These are phyloP conservation scores for Adelges cooleyi DNA, from an alignment of 1,140 invertebrate species.

Conservation along the genomic window DNA sequence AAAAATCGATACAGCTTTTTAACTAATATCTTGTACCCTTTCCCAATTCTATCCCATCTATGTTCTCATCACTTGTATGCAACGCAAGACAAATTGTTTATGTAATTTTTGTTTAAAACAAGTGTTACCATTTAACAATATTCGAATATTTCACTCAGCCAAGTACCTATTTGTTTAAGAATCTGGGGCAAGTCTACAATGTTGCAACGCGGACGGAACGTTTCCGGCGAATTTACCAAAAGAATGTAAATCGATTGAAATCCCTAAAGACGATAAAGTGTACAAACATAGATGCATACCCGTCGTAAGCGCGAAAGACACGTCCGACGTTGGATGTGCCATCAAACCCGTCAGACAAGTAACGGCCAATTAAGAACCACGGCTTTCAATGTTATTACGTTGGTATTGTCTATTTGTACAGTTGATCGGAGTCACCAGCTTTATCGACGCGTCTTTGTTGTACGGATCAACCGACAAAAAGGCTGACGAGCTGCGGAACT, in stretches of 20 bases:
- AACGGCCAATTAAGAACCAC: neutral
- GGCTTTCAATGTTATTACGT: too few species aligned
- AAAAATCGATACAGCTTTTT: too few species aligned
- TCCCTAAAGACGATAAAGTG: neutral
- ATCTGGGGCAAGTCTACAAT: neutral
- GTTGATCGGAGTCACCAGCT: slow-evolving; percentile 13
- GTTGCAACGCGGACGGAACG: neutral
- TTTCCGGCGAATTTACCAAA: neutral
- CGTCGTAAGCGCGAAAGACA: neutral
- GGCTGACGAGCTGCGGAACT: neutral
- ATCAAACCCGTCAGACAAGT: slow-evolving; percentile 5
- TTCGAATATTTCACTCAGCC: too few species aligned
- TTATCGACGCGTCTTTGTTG: neutral
- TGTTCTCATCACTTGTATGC: too few species aligned
- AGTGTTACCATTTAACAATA: too few species aligned
- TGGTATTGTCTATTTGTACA: neutral
- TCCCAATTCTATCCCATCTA: too few species aligned
- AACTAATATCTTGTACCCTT: too few species aligned
- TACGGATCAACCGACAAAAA: neutral
- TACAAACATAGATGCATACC: neutral
- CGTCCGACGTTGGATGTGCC: neutral
- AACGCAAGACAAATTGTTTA: too few species aligned
- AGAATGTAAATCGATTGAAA: neutral
- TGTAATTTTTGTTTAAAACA: too few species aligned
- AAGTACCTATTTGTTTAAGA: too few species aligned